These are phyloP conservation scores for Carterocephalus palaemon DNA, from an alignment of 2,888 invertebrate species.

Conservation along the genomic window DNA sequence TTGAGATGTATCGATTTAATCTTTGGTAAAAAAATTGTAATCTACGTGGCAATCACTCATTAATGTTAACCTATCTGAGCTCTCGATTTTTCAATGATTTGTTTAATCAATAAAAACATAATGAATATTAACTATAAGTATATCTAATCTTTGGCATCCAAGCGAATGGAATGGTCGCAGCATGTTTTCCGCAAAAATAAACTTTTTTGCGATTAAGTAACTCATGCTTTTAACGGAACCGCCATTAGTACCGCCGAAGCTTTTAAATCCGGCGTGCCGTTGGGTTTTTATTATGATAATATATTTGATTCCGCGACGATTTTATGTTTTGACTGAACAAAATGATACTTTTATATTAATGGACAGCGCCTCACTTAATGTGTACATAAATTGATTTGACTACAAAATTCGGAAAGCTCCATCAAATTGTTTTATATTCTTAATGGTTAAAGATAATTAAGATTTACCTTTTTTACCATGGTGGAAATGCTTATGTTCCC, in stretches of 20 bases:
- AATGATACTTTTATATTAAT: constrained; percentile 24
- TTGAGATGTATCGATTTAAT: no score
- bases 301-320: constrained; percentile 25
- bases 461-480: no score
- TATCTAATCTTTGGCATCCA: not conserved
- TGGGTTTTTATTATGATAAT: constrained; percentile 25
- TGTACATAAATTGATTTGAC: constrained; percentile 7
- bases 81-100: no score
- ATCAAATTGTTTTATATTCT: no score
- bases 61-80: no score
- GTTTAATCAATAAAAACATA: no score
- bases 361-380: constrained; percentile 10
- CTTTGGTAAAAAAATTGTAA: no score
- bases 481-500: no score
- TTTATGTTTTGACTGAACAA: constrained; percentile 24
- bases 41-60: no score
- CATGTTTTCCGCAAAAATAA: constrained; percentile 18
- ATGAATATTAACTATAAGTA: no score
- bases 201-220: constrained; percentile 23
- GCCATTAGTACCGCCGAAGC: constrained; percentile 21
- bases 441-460: no score
- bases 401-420: no score
- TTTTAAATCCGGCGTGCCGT: constrained; percentile 20
- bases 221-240: constrained; percentile 26
- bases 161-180: constrained; percentile 8